phyloP scores from a whole-genome alignment of 2,888 invertebrate genomes.

The Schizotus pectinicornis region DNA sequence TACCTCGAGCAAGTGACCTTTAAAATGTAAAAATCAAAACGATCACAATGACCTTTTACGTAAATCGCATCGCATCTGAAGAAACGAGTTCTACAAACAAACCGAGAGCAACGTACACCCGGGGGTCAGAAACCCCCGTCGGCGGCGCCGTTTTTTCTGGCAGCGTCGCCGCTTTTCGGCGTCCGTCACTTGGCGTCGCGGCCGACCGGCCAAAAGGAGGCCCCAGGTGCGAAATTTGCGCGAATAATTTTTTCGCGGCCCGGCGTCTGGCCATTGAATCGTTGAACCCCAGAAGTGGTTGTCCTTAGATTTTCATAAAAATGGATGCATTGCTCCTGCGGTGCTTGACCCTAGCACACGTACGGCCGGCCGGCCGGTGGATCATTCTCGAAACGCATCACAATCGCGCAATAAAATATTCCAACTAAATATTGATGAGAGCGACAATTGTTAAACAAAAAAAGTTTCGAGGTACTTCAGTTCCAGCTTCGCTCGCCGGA shows the following conservation, averaged over 20 bases:
- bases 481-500: neutral
- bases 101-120: slow-evolving; percentile 23
- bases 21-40: slow-evolving; percentile 53
- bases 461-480: neutral
- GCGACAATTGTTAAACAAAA: neutral
- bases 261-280: slow-evolving; percentile 40
- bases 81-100: slow-evolving; percentile 46
- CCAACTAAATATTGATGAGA: slow-evolving; percentile 23
- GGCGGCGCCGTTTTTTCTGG: neutral
- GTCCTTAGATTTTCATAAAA: slow-evolving; percentile 65
- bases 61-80: slow-evolving; percentile 41
- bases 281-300: slow-evolving; percentile 58
- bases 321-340: slow-evolving; percentile 61
- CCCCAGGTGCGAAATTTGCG: slow-evolving; percentile 24
- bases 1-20: slow-evolving; percentile 56
- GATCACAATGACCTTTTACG: slow-evolving; percentile 52
- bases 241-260: slow-evolving; percentile 31
- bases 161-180: neutral
- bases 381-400: slow-evolving; percentile 23
- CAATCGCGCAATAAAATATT: slow-evolving; percentile 16
- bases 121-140: slow-evolving; percentile 27
- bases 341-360: slow-evolving; percentile 50
- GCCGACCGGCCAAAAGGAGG: slow-evolving; percentile 1
- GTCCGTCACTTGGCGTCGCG: slow-evolving; percentile 9
- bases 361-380: slow-evolving; percentile 37